phyloP scores from a whole-genome alignment of 2,888 invertebrate species.

The Steromphala cineraria region DNA sequence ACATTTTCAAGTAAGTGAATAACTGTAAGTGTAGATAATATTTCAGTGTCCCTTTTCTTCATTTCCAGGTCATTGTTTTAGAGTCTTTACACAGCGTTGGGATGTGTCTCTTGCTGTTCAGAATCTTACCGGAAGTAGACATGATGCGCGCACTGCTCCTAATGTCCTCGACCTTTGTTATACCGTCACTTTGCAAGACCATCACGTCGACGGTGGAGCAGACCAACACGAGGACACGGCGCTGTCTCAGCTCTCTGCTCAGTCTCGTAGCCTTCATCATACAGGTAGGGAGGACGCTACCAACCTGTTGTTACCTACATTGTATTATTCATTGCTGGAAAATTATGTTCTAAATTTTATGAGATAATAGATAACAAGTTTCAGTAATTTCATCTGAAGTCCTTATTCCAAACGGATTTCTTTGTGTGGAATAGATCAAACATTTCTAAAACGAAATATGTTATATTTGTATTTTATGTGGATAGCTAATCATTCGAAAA shows the following conservation, averaged over 20 bases:
- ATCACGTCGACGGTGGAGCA: constrained; percentile 43
- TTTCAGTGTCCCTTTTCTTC: background rate
- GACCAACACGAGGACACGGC: constrained; percentile 35
- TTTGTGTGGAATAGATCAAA: too few species aligned
- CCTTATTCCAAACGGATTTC: too few species aligned
- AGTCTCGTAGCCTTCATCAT: constrained; percentile 52
- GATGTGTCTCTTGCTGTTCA: constrained; percentile 69
- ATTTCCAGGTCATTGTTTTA: constrained; percentile 58
- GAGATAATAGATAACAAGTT: too few species aligned
- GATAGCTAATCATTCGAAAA: too few species aligned
- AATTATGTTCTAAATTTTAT: too few species aligned
- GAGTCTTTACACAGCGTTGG: constrained; percentile 69
- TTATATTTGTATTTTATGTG: too few species aligned
- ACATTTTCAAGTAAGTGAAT: too few species aligned
- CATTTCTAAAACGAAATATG: too few species aligned
- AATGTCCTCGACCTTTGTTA: constrained; percentile 57
- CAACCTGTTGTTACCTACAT: too few species aligned
- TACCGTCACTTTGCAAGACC: constrained; percentile 60
- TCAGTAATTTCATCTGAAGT: too few species aligned
- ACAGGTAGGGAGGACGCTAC: constrained; percentile 45
- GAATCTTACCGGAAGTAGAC: constrained; percentile 70
- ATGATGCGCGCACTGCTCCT: constrained; percentile 64
- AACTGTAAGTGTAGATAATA: too few species aligned
- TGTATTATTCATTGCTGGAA: too few species aligned
- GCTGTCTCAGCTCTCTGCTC: constrained; percentile 41